Evolutionary conservation across 2,888 invertebrate species (phyloP), one percentile per base, ranked within the genome.

Genomic region (Drosophila affinis): DNA sequence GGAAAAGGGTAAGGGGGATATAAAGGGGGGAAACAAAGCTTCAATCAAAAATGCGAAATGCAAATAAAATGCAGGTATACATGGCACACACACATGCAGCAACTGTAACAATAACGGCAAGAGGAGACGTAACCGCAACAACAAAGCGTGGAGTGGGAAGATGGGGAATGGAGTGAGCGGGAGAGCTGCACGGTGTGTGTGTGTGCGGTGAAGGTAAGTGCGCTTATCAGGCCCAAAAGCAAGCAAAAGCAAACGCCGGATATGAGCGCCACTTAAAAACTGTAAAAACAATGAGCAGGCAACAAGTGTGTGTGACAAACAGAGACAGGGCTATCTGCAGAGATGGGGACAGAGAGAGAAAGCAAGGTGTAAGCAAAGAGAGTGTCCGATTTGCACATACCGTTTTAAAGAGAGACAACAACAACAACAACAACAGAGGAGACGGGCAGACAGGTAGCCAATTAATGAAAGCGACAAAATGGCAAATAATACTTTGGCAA

Each of bases 191-290:
- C 14, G 7, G 14, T 1, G 14, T 39, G 14, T 14, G 39, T 14
- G 39, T 39, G 39, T 39, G 64, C 71, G 57, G 47, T 27, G 59
- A 70, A 62, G 55, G 71, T 69, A 83, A 88, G 73, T 81, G 70
- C 77, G 84, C 88, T 89, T 89, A 89, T 87, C 87, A 87, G 84
- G 56, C 77, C 74, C 48, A 63, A 76, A 76, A 72, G 79, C 71
- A 76, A 72, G 79, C 71, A 81, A 87, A 81, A 62, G 69, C 69
- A 55, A 57, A 72, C 78, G 89, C 89, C 88, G 88, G 89, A 88
- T 89, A 88, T 88, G 87, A 79, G 78, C 85, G 88, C 89, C 89
- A 88, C 89, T 87, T 87, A 79, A 86, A 85, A 88, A 87, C 84
- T 83, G 84, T 87, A 87, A 85, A 84, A 84, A 75, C 86, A 82